Evolutionary conservation across 2,113 vertebrate genomes (phyloP), one percentile per base, ranked within the genome.

Genomic region (Ellobius talpinus): DNA sequence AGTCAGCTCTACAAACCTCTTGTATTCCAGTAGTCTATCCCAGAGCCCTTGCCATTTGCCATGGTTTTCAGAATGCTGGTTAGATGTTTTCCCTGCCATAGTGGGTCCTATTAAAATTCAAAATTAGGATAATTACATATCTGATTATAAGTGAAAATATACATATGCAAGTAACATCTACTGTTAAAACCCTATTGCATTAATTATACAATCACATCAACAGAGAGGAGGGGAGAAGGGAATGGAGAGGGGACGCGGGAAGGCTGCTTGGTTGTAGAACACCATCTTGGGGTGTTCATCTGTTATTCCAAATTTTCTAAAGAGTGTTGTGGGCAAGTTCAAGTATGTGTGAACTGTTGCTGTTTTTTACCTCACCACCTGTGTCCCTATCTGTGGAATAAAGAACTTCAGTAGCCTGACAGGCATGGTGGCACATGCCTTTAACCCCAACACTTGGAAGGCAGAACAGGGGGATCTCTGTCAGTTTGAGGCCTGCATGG

Each of bases 61-160:
- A 45, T 65, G 7, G 47, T 3, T 3, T 97, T 70, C 86, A 93
- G 50, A 10, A 0, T 65, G 39, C 76, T 26, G 45, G 52, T 47
- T 79, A 61, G 12, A 81, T 97, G 36, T 76, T 88, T 96, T 88
- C 13, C 16, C 90, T 92, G 96, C 84, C 89, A 94, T 77, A 81
- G 84, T 85, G n/a, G 31, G 87, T 76, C 61, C 17, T 0, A 0
- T 76, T 96, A 85, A 55, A 81, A 81, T 96, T 98, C 90, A 94
- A 89, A 14, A 61, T 87, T 86, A 72, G 19, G 1, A 45, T 97
- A 97, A 98, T 93, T 97, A 96, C 70, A 98, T 87, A 91, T 97
- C 98, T 97, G 70, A 95, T 96, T 92, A 85, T 73, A 90, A 68
- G 73, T 55, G 97, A 97, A 98, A 97, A 97, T 97, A 97, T 72